Percentiles rank a stretch among this genome's conserved stretches.
phyloP scores from a whole-genome alignment of 1,140 invertebrate species.

The Brachionus plicatilis region DNA sequence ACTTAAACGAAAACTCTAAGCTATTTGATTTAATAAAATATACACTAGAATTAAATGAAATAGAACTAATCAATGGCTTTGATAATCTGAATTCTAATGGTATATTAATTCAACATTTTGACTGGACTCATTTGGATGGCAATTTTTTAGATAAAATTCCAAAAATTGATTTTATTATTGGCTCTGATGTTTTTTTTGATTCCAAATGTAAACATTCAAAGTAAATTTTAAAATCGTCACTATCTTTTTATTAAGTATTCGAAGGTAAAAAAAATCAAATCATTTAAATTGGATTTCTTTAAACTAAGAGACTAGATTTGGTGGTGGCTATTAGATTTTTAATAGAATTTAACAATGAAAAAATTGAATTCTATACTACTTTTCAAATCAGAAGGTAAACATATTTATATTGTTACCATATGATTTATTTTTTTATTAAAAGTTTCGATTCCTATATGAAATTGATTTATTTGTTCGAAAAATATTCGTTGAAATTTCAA shows the following conservation, averaged over 20 bases:
- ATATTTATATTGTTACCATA: not conserved
- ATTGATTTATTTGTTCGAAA: not conserved
- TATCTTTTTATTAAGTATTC: not conserved
- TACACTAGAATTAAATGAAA: not conserved
- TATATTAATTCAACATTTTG: not conserved
- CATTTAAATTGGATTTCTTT: too few relatives aligned
- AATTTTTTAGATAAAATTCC: not conserved
- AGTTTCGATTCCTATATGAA: not conserved
- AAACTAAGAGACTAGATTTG: not conserved
- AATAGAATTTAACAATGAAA: not conserved
- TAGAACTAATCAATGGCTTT: not conserved
- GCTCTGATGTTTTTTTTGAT: constrained; percentile 20
- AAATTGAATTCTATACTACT: not conserved
- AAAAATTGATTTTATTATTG: constrained; percentile 7
- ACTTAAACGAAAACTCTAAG: not conserved
- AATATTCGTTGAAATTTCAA: not conserved
- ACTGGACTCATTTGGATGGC: not conserved
- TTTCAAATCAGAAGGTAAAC: constrained; percentile 27
- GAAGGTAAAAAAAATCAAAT: not conserved
- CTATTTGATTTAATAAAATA: not conserved
- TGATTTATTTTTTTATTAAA: not conserved
- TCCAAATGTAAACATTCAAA: not conserved
- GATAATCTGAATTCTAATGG: not conserved
- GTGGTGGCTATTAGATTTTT: not conserved
- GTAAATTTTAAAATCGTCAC: too few relatives aligned